Conservation (phyloP, 2,888 invertebrate genomes). For the Hydrotaea diabolus region DNA sequence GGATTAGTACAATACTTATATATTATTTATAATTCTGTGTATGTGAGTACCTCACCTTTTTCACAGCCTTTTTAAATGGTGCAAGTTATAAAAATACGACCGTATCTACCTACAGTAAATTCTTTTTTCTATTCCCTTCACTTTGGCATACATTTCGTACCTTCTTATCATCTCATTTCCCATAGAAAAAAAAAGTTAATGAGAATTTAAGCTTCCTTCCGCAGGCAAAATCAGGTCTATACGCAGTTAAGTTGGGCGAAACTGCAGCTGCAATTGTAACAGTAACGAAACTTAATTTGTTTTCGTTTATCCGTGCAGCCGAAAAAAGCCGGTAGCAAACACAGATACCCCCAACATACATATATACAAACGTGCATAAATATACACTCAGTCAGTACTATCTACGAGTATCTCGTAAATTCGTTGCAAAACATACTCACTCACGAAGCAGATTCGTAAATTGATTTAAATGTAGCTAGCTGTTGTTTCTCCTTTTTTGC, state of each 20-base stretch:
- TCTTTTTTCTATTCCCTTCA: no score
- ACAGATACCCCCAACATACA: neutral
- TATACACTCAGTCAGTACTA: neutral
- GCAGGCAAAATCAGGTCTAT: slow-evolving; percentile 7
- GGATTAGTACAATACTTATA: no score
- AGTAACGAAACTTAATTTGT: slow-evolving; percentile 27
- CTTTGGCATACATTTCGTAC: neutral
- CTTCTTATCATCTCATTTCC: neutral
- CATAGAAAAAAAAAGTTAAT: neutral
- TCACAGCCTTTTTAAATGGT: no score
- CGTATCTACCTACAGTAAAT: no score
- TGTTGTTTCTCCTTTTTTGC: neutral
- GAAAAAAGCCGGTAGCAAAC: slow-evolving; percentile 34
- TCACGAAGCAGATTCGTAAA: slow-evolving; percentile 59
- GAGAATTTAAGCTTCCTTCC: slow-evolving; percentile 23
- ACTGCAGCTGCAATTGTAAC: neutral
- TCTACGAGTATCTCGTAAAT: slow-evolving; percentile 25
- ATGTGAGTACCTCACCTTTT: no score
- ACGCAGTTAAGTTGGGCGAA: neutral
- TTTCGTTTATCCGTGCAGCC: slow-evolving; percentile 15
- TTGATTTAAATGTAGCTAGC: slow-evolving; percentile 61
- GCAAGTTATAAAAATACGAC: neutral
- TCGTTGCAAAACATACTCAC: slow-evolving; percentile 34
- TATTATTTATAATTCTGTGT: no score
- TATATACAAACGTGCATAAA: neutral